Evolutionary conservation across 2,888 invertebrate genomes (phyloP), one percentile per base, ranked within the genome.

Genomic region (Drosophila monieri): DNA sequence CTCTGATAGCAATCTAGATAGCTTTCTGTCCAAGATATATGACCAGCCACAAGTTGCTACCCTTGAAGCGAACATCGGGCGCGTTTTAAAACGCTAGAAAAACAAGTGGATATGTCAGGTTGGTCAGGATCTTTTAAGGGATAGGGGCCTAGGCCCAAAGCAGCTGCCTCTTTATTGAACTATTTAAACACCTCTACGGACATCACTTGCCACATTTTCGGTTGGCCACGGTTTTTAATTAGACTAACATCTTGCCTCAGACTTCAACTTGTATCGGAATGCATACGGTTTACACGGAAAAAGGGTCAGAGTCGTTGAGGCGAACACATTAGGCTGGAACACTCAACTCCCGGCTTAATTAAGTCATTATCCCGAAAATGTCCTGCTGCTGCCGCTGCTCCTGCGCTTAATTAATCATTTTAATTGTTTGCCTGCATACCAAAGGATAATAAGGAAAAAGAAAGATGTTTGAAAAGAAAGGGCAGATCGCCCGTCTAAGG

Each of bases 221-320:
- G 61, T 61, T 32, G 66, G 64, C 69, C 71, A 84, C 67, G 80
- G 78, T 84, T 85, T 77, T 81, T 81, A 86, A 84, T 81, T 81
- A 86, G 78, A 74, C 73, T 48, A 77, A 76, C 78, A 78, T 78
- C 80, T 68, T 52, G 41, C 46, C 25, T 21, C 43, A n/a, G 18
- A 37, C 37, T 32, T 6, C 0, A 23, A 15, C 15, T 46, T 23
- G 25, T 10, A 14, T 4, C 9, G 43, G 57, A 46, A 32, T 32
- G 35, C 46, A 55, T 57, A 60, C 62, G 67, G 73, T 76, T 69
- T 85, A 74, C 70, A 65, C 48, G 76, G 87, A 83, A 83, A 86
- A 86, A 86, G 87, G 87, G 87, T 85, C 83, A 85, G 80, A 85
- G 80, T 84, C 80, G 87, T 74, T 83, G 70, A 86, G 68, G 85